Percentiles rank a stretch among this genome's conserved stretches.
Conservation (phyloP, 92 coral and sea anemone species). For the Epizoanthus ramosus region DNA sequence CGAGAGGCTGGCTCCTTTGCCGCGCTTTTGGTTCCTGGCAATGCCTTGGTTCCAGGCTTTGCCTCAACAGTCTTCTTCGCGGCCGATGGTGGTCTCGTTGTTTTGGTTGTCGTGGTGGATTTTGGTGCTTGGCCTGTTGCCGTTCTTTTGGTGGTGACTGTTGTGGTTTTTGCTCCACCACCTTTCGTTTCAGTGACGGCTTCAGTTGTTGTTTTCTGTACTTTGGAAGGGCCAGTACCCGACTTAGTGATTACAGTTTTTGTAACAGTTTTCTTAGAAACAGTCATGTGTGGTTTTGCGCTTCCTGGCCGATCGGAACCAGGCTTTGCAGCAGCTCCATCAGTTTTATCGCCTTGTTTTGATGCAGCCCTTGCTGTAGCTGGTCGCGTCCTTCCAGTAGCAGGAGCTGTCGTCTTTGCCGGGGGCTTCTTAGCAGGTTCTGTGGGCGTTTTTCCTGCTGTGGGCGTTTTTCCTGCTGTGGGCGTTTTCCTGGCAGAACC, state of each 20-base stretch:
- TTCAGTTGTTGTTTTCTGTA: conserved; percentile 27
- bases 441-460: conserved; percentile 1
- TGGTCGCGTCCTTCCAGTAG: conserved; percentile 20
- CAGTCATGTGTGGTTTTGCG: conserved; percentile 27
- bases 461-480: background rate
- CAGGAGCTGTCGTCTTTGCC: background rate
- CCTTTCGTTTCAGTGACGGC: conserved; percentile 1
- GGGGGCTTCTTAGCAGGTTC: conserved; percentile 19
- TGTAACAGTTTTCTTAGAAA: conserved; percentile 37
- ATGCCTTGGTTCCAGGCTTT: conserved; percentile 26
- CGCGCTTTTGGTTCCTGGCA: background rate
- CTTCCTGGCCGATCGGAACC: conserved; percentile 20
- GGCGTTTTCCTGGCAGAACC: background rate
- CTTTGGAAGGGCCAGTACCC: conserved; percentile 39
- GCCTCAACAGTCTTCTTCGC: conserved; percentile 20
- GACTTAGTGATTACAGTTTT: conserved; percentile 39
- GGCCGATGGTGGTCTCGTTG: conserved; percentile 29
- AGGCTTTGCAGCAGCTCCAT: conserved; percentile 22
- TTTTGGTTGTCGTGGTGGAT: conserved; percentile 40
- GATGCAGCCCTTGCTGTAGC: conserved; percentile 13
- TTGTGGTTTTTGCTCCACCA: conserved; percentile 28
- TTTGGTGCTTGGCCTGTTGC: conserved; percentile 40
- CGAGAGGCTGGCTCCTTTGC: conserved; percentile 29
- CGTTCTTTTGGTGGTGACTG: conserved; percentile 36
- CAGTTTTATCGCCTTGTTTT: background rate